Conservation (phyloP, 2,113 vertebrate species). For the Crocuta crocuta region DNA sequence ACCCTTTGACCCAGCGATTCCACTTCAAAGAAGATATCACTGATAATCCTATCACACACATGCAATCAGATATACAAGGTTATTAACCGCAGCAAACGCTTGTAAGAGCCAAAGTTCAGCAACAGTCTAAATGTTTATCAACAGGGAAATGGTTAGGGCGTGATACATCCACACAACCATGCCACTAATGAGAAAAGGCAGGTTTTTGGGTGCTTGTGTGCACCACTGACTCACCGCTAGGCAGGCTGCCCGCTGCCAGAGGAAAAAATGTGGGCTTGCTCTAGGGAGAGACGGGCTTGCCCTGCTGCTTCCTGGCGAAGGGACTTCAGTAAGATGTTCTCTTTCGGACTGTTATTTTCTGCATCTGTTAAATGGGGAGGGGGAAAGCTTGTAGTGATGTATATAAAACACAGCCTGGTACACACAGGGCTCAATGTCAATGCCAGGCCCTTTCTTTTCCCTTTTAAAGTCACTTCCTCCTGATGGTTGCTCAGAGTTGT, state of each 20-base stretch:
- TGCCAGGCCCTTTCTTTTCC: not conserved
- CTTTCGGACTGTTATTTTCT: not conserved
- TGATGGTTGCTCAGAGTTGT: not conserved
- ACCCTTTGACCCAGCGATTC: not conserved
- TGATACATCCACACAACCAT: not conserved
- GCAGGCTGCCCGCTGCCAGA: not conserved
- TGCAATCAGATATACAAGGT: not conserved
- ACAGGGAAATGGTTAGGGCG: not conserved
- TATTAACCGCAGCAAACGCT: not conserved
- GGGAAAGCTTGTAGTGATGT: no score
- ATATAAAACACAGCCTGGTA: not conserved
- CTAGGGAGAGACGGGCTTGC: not conserved
- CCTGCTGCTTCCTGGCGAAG: not conserved
- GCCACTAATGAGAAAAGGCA: not conserved
- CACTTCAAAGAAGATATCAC: not conserved
- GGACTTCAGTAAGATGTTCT: not conserved
- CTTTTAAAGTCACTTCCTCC: not conserved
- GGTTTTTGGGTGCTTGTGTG: not conserved
- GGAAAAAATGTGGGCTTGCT: not conserved
- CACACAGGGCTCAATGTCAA: not conserved
- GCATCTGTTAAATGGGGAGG: not conserved
- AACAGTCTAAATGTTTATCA: not conserved
- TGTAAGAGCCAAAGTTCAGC: not conserved
- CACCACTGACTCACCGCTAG: not conserved
- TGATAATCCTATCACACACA: not conserved